Evolutionary conservation across 2,888 invertebrate genomes (phyloP).

Genomic region (Sisyra terminalis): DNA sequence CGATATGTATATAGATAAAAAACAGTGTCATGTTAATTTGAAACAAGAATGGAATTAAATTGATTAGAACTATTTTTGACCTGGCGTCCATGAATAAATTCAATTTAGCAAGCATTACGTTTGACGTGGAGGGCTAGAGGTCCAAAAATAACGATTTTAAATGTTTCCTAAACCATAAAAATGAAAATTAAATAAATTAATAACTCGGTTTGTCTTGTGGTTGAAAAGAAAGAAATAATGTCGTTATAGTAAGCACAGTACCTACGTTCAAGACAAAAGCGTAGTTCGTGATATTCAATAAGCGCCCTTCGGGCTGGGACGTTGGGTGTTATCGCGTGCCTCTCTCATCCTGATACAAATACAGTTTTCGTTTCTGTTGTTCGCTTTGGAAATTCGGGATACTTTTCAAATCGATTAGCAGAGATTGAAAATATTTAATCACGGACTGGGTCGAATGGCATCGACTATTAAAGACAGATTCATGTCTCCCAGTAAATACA

Average conservation of each 20-base stretch:
- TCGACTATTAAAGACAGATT: constrained; percentile 5
- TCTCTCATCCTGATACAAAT: neutral
- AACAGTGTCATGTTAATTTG: neutral
- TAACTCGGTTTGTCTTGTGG: neutral
- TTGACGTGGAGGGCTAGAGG: constrained; percentile 2
- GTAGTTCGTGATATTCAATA: neutral
- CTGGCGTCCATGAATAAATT: neutral
- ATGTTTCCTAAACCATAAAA: too few relatives aligned
- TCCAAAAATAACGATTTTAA: constrained; percentile 9
- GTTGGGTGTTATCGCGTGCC: constrained; percentile 9
- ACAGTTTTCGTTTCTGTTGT: neutral
- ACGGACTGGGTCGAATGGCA: neutral
- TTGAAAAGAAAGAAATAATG: constrained; percentile 2
- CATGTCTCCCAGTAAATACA: constrained; percentile 26
- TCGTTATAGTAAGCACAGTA: neutral
- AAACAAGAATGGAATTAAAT: neutral
- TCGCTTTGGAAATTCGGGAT: constrained; percentile 6
- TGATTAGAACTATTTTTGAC: constrained; percentile 1
- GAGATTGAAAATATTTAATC: constrained; percentile 1
- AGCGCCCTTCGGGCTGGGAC: constrained; percentile 7
- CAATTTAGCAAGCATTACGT: constrained; percentile 1
- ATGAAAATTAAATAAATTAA: neutral
- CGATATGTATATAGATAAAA: neutral
- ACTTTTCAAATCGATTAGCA: constrained; percentile 2
- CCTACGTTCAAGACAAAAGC: neutral